Evolutionary conservation across 2,113 vertebrate genomes (phyloP).

Genomic region (Tenrec ecaudatus): DNA sequence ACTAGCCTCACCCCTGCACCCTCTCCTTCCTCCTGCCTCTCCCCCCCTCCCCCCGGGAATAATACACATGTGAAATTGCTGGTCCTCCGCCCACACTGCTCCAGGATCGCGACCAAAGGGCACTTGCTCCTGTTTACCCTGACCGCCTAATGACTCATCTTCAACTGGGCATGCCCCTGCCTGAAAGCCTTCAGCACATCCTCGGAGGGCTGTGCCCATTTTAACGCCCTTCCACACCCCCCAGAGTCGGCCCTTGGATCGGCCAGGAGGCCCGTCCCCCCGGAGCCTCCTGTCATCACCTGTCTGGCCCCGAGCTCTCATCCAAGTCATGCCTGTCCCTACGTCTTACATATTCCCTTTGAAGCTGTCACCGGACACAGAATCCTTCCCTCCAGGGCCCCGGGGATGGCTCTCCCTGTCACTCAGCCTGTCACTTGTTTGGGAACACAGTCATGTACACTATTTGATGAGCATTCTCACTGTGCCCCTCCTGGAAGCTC

Average conservation of each 20-base stretch:
- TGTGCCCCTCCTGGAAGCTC: no score
- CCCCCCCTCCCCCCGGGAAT: no score
- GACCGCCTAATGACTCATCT: background rate
- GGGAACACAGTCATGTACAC: background rate
- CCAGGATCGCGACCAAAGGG: no score
- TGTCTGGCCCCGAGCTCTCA: background rate
- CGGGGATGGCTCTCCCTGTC: no score
- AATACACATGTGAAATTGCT: no score
- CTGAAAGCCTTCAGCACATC: background rate
- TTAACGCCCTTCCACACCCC: background rate
- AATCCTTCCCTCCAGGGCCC: background rate
- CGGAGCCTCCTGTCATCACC: fast-evolving
- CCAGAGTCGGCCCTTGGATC: background rate
- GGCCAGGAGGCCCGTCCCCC: fast-evolving
- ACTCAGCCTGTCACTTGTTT: background rate
- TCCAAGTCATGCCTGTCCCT: background rate
- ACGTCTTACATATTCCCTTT: background rate
- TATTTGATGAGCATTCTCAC: background rate
- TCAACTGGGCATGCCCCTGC: background rate
- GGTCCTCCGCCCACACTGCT: no score
- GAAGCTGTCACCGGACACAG: background rate
- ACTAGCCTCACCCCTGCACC: background rate
- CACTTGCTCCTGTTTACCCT: background rate
- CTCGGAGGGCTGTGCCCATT: fast-evolving
- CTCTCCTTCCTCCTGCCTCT: no score